These are phyloP conservation scores for Ostrea edulis DNA, from an alignment of 1,140 invertebrate species.

Conservation along the genomic window DNA sequence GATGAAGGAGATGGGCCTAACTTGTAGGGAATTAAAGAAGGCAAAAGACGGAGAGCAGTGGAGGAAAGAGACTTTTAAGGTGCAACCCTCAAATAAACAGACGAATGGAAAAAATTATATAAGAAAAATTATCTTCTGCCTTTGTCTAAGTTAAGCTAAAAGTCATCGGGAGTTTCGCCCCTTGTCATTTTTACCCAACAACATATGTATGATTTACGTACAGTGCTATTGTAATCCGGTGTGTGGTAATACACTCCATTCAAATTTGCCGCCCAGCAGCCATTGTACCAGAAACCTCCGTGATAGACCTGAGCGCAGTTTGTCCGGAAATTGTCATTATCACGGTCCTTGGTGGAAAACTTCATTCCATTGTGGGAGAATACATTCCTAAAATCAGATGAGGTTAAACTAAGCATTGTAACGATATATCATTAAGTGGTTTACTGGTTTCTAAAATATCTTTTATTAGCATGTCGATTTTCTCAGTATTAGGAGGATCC, in stretches of 20 bases:
- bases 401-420: background rate
- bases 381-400: background rate
- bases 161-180: no score
- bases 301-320: constrained; percentile 44
- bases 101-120: no score
- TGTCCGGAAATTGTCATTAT: constrained; percentile 27
- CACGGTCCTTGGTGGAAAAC: constrained; percentile 50
- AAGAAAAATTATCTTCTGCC: no score
- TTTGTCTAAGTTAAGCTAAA: no score
- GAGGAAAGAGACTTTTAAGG: no score
- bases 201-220: background rate
- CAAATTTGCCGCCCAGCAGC: constrained; percentile 47
- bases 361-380: constrained; percentile 44
- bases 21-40: no score
- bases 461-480: background rate
- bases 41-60: no score
- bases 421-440: background rate
- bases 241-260: constrained; percentile 49
- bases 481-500: background rate
- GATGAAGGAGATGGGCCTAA: no score
- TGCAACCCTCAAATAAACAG: no score
- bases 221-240: background rate
- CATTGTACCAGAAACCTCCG: constrained; percentile 55
- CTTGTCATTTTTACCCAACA: no score
- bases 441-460: background rate